Evolutionary conservation across 2,113 vertebrate genomes (phyloP).

Genomic region (Ptilonorhynchus violaceus): DNA sequence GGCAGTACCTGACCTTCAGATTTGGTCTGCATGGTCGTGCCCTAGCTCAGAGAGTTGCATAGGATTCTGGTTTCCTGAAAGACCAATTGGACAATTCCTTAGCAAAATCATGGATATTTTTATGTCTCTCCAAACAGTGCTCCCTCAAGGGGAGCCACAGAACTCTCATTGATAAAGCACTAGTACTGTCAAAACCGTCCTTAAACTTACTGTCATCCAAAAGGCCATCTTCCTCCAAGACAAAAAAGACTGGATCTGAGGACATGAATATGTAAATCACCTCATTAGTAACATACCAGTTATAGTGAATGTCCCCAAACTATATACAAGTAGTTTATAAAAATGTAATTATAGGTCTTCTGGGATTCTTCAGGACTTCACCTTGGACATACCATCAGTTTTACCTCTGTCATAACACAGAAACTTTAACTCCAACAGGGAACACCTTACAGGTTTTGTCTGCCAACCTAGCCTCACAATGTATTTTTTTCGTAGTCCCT

Average conservation of each 20-base stretch:
- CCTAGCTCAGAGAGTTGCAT: background rate
- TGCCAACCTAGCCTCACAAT: background rate
- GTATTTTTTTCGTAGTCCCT: background rate
- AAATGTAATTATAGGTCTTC: background rate
- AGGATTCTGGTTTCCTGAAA: background rate
- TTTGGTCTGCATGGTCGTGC: background rate
- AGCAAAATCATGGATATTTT: background rate
- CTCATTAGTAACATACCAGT: background rate
- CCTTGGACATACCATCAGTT: background rate
- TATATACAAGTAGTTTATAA: background rate
- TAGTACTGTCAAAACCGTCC: background rate
- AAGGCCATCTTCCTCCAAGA: background rate
- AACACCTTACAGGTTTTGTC: background rate
- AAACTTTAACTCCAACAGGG: background rate
- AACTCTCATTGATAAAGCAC: background rate
- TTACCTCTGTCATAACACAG: background rate
- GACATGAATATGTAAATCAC: background rate
- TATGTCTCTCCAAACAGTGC: background rate
- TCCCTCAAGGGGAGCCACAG: background rate
- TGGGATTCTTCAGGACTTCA: background rate
- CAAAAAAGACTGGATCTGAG: background rate
- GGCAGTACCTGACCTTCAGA: background rate
- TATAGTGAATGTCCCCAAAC: background rate
- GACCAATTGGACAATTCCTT: background rate
- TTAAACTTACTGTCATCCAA: background rate